These are phyloP conservation scores for Hipposideros armiger DNA, from an alignment of 2,113 vertebrate genomes.

Conservation along the genomic window DNA sequence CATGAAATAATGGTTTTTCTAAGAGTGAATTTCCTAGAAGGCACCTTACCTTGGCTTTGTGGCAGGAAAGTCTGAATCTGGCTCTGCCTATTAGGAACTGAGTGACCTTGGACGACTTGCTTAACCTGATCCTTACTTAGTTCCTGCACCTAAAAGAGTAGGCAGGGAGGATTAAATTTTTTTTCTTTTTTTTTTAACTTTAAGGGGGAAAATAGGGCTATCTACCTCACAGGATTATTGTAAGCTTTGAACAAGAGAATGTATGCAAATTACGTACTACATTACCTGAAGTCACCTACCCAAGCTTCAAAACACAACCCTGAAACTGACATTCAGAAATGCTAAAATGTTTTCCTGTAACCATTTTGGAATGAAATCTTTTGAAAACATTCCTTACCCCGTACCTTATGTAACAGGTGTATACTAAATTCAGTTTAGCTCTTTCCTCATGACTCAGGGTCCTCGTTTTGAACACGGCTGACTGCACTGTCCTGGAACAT, in stretches of 20 bases:
- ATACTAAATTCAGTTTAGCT: not conserved
- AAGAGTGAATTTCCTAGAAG: not conserved
- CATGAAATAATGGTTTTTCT: not conserved
- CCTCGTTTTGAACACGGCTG: constrained; percentile 48
- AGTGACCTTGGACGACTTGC: not conserved
- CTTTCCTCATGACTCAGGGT: constrained; percentile 44
- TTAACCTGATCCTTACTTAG: constrained; percentile 17
- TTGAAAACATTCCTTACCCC: not conserved
- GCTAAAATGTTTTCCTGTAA: not conserved
- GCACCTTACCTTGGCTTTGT: not conserved
- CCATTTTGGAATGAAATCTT: constrained; percentile 18
- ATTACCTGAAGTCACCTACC: not conserved
- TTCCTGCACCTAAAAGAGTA: not conserved
- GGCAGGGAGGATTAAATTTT: not conserved
- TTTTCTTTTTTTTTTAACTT: not conserved
- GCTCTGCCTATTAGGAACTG: not conserved
- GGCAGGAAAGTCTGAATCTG: not conserved
- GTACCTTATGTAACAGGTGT: not conserved
- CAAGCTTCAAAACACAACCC: not conserved
- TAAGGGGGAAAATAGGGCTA: not conserved
- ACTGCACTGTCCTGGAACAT: not conserved
- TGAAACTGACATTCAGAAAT: constrained; percentile 9
- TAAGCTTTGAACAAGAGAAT: constrained; percentile 1
- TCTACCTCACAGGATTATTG: not conserved
- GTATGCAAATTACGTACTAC: not conserved